Evolutionary conservation across 2,113 vertebrate species (phyloP).

Genomic region (Cervus canadensis): DNA sequence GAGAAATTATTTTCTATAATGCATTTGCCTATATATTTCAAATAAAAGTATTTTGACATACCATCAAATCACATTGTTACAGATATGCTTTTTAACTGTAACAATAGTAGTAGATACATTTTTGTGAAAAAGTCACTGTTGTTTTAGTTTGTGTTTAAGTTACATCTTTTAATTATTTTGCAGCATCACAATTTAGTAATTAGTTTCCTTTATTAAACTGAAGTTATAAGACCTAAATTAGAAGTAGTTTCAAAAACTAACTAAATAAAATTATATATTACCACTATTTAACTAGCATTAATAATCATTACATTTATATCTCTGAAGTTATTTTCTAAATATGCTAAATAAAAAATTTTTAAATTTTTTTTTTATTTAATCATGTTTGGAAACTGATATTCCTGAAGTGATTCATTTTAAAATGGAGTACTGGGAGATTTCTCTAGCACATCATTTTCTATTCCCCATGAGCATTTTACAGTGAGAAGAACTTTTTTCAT

Average conservation of each 20-base stretch:
- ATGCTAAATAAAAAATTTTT: neutral
- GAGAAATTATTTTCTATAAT: neutral
- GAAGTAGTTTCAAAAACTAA: neutral
- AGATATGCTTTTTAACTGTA: neutral
- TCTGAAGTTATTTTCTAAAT: neutral
- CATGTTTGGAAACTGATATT: neutral
- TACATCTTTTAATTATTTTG: neutral
- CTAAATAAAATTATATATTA: neutral
- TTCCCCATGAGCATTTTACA: neutral
- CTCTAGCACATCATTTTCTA: neutral
- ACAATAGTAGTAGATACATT: neutral
- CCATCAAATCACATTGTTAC: neutral
- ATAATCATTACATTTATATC: neutral
- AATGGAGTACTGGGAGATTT: neutral
- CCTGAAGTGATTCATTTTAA: neutral
- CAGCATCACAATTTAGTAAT: neutral
- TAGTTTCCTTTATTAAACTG: neutral
- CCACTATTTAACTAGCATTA: neutral
- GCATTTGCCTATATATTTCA: neutral
- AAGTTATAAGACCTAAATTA: neutral
- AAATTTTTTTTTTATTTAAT: neutral
- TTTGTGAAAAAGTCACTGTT: neutral
- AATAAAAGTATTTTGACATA: neutral
- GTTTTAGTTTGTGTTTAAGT: neutral
- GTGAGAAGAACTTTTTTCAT: neutral